These are phyloP conservation scores for Pachymerium ferrugineum DNA, from an alignment of 2,888 invertebrate species.

Conservation along the genomic window DNA sequence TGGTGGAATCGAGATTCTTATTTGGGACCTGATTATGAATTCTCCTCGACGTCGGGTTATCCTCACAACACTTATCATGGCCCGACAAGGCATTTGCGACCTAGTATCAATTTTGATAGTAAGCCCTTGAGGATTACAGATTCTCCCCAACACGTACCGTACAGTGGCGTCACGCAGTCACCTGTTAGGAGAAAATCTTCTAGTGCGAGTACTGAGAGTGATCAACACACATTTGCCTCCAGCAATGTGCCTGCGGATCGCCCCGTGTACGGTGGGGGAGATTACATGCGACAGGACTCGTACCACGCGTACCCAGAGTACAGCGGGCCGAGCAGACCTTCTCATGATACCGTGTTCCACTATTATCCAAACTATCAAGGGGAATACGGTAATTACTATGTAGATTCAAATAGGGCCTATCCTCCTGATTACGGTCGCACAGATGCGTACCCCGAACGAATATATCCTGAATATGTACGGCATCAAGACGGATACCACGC, in stretches of 20 bases:
- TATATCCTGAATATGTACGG: conserved; percentile 43
- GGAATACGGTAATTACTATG: conserved; percentile 38
- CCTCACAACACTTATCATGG: conserved; percentile 88
- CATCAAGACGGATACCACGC: conserved; percentile 41
- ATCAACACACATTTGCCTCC: conserved; percentile 43
- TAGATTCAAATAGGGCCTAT: conserved; percentile 36
- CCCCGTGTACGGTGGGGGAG: conserved; percentile 33
- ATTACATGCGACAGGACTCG: conserved; percentile 33
- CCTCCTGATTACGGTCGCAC: conserved; percentile 35
- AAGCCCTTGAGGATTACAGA: conserved; percentile 68
- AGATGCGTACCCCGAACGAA: conserved; percentile 38
- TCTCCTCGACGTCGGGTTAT: conserved; percentile 57
- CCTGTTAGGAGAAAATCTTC: conserved; percentile 65
- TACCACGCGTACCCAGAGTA: conserved; percentile 36
- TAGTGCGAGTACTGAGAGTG: conserved; percentile 64
- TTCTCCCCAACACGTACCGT: conserved; percentile 52
- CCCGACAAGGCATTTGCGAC: conserved; percentile 67
- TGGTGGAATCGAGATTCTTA: conserved; percentile 39
- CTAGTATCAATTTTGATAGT: conserved; percentile 35
- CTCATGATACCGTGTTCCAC: conserved; percentile 36
- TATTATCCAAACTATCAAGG: conserved; percentile 35
- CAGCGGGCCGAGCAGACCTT: conserved; percentile 31
- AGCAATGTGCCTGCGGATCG: conserved; percentile 29
- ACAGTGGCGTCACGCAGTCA: conserved; percentile 58
- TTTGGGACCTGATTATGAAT: conserved; percentile 54